Conservation (phyloP, 64 coral and sea anemone species). For the Stichodactyla helianthus region DNA sequence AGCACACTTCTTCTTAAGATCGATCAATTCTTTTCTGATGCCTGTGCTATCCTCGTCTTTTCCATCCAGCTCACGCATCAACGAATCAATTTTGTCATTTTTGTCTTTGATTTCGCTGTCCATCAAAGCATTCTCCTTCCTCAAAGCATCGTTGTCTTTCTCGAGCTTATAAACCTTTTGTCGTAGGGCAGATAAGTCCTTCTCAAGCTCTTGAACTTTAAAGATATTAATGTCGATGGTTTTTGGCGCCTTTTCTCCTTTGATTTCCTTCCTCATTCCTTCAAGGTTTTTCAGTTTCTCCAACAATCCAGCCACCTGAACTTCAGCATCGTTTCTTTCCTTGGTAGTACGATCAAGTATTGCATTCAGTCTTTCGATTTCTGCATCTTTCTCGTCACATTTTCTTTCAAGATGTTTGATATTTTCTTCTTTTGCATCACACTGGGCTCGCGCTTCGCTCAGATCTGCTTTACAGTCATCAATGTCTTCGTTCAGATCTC, state of each 20-base stretch:
- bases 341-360: conserved; percentile 58
- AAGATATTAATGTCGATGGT: conserved; percentile 1
- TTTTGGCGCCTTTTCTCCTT: conserved; percentile 12
- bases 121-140: conserved; percentile 24
- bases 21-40: conserved; percentile 26
- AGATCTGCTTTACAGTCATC: conserved; percentile 44
- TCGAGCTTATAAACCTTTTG: conserved; percentile 78
- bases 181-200: conserved; percentile 47
- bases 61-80: conserved; percentile 42
- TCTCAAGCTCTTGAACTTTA: conserved; percentile 53
- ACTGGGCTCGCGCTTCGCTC: neutral
- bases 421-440: conserved; percentile 35
- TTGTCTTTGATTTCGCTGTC: conserved; percentile 56
- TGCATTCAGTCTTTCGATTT: conserved; percentile 37
- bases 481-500: conserved; percentile 24
- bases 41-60: conserved; percentile 42
- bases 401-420: conserved; percentile 34
- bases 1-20: conserved; percentile 48
- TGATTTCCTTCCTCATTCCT: conserved; percentile 22
- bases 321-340: conserved; percentile 63
- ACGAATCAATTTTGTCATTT: conserved; percentile 47
- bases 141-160: conserved; percentile 49
- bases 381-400: conserved; percentile 14
- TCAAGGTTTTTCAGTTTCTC: conserved; percentile 68
- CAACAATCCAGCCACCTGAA: conserved; percentile 61